Evolutionary conservation across 1,140 invertebrate species (phyloP), one percentile per base, ranked within the genome.

Genomic region (Drosophila tsacasi): DNA sequence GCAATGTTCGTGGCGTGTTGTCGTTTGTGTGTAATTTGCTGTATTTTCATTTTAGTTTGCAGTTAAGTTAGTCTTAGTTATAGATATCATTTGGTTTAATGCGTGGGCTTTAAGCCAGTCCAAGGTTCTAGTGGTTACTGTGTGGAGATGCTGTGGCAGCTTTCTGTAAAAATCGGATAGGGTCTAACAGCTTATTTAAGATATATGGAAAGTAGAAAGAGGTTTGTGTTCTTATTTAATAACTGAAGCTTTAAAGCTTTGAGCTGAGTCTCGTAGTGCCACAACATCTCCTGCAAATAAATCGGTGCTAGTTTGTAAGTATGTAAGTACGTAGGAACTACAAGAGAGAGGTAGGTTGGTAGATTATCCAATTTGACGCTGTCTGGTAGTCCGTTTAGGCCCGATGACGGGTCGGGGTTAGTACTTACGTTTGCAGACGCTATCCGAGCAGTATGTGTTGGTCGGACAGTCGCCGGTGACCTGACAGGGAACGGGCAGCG

Each of bases 381-480:
- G 81, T 84, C 74, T 64, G 66, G 55, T 80, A 76, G 81, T 90
- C 77, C 68, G 67, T 63, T 52, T 60, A 57, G 47, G 40, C 57
- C 49, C 62, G 8, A 71, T 71, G 71, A 50, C 65, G 61, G 55
- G 40, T 50, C 49, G 25, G 58, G 67, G 91, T 92, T 89, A 91
- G 83, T 93, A 92, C 95, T 95, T 94, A 97, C 96, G 95, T 95
- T 96, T 95, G 91, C 97, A 98, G 59, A 96, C 94, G 76, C 95
- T 95, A 85, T 96, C 96, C 87, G 97, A 96, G 90, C 97, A 98
- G 84, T 97, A 97, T 25, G 96, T 96, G 84, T 96, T 96, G 57
- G 94, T 91, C 39, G 95, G 94, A 93, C 97, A 98, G 76, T 98
- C 96, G 25, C 93, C 91, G 78, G 95, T 96, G 57, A 94, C 94